Evolutionary conservation across 2,113 vertebrate genomes (phyloP), one percentile per base, ranked within the genome.

Genomic region (Circaetus cinerascens): DNA sequence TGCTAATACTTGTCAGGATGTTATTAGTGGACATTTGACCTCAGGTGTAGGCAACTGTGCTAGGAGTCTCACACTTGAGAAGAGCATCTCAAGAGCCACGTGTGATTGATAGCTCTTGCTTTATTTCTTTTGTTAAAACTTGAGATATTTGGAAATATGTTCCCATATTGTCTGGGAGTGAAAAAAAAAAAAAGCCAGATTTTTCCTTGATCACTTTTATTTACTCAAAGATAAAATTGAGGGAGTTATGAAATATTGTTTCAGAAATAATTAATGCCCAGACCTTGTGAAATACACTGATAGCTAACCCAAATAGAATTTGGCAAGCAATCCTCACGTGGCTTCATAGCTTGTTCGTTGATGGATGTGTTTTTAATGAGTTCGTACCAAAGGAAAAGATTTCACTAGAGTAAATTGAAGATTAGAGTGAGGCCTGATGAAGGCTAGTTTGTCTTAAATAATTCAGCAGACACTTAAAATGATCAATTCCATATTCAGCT

Each of bases 311-410:
- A 95, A 93, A 93, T 86, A 88, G 86, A 96, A 93, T 93, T 91
- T 92, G 79, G 82, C 95, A 95, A 96, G 86, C 34, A 80, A 41
- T 93, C 51, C 88, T 95, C 72, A 46, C 23, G 7, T 88, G 85
- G 41, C 82, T 96, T 96, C 82, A 86, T 72, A 88, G 85, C 85
- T 88, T 92, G 59, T 88, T 93, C 75, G 0, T 64, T 96, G 92
- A 97, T 96, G 94, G 88, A 97, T 96, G 79, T 94, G 90, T 94
- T 97, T 96, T 97, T 97, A 97, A 97, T 95, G 90, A 97, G 79
- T 90, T 96, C 1, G 0, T 95, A 86, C 75, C 55, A 88, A 90
- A 96, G 60, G 41, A 92, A 55, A 93, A 82, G 67, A 90, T 95
- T 95, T 95, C 92, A 84, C 86, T 96, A 55, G 82, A 88, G 90